phyloP scores from a whole-genome alignment of 2,888 invertebrate species.

The Synanthedon formicaeformis region DNA sequence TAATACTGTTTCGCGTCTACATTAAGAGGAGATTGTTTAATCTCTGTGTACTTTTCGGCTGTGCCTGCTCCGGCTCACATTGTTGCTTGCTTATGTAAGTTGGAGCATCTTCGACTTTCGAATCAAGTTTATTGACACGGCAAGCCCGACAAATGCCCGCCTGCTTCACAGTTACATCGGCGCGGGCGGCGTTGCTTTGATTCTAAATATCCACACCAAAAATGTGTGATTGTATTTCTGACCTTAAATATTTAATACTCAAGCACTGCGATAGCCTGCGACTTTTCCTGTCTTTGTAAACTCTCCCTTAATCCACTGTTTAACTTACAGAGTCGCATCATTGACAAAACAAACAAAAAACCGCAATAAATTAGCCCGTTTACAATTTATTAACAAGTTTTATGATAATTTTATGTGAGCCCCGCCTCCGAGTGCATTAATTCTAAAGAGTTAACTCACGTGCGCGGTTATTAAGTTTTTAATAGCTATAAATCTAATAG shows the following conservation, averaged over 20 bases:
- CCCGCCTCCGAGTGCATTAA: conserved; percentile 40
- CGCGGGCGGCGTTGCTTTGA: conserved; percentile 41
- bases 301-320: neutral
- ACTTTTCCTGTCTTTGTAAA: neutral
- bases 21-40: conserved; percentile 7
- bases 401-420: conserved; percentile 59
- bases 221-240: conserved; percentile 32
- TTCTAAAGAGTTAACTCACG: conserved; percentile 25
- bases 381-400: conserved; percentile 51
- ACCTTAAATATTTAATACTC: too few species aligned
- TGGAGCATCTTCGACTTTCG: conserved; percentile 69
- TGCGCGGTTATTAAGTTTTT: conserved; percentile 45
- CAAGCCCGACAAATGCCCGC: conserved; percentile 62
- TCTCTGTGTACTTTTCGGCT: conserved; percentile 17
- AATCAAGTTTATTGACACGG: conserved; percentile 71
- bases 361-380: conserved; percentile 43
- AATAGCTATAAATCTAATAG: conserved; percentile 49
- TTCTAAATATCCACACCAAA: conserved; percentile 25
- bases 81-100: conserved; percentile 67
- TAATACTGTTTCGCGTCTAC: neutral
- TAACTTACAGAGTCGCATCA: conserved; percentile 17
- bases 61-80: conserved; percentile 33
- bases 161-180: conserved; percentile 61
- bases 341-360: conserved; percentile 29
- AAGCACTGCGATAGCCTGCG: neutral